Conservation (phyloP, 2,797 vertebrate species). For the Rhinophrynus dorsalis region DNA sequence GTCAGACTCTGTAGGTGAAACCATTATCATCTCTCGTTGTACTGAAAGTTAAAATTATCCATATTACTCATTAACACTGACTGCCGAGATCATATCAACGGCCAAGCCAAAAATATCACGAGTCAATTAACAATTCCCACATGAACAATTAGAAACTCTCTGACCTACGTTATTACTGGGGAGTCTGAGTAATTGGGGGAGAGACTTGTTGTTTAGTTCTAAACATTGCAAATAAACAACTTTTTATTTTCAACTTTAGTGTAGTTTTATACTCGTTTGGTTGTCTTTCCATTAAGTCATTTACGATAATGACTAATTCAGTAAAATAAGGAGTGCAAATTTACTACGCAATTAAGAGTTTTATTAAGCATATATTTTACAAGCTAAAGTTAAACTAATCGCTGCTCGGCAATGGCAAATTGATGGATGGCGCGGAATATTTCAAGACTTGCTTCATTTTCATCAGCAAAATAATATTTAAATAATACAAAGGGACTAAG, state of each 20-base stretch:
- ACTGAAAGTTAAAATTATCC: background rate
- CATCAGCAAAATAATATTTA: background rate
- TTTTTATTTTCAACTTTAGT: background rate
- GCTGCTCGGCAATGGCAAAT: background rate
- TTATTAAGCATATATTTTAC: slow-evolving; percentile 37
- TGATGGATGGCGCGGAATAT: background rate
- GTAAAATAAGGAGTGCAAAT: slow-evolving; percentile 11
- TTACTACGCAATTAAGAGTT: slow-evolving; percentile 24
- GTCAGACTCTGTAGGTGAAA: too few relatives aligned
- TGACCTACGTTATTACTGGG: background rate
- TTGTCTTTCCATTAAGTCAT: slow-evolving; percentile 13
- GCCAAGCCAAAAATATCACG: background rate
- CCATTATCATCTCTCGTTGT: too few relatives aligned
- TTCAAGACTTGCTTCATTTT: background rate
- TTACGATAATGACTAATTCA: slow-evolving; percentile 31
- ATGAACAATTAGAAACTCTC: background rate
- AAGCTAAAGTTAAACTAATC: slow-evolving; percentile 26
- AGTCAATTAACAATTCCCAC: slow-evolving; percentile 13
- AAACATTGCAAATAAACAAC: background rate
- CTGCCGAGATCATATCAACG: background rate
- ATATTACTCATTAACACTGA: background rate
- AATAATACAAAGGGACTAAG: background rate
- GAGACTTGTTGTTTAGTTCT: background rate
- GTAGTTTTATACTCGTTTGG: background rate
- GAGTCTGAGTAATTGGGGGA: background rate